Percentiles rank a stretch among this genome's conserved stretches.
Evolutionary conservation across 2,113 vertebrate species (phyloP).

Genomic region (Saimiri boliviensis): DNA sequence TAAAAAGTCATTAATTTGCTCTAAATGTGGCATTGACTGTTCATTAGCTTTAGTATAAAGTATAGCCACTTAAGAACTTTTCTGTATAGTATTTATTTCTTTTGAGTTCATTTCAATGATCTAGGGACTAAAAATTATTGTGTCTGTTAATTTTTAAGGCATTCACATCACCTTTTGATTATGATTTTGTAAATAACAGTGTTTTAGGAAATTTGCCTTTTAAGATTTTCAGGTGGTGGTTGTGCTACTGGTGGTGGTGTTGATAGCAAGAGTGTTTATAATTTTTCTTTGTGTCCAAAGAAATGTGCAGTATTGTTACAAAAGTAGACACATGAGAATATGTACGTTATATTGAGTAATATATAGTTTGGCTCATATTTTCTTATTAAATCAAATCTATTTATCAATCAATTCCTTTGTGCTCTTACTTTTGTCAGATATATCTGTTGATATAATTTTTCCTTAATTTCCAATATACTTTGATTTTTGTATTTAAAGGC

Average conservation of each 20-base stretch:
- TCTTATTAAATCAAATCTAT: neutral
- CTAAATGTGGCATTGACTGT: neutral
- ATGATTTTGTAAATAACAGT: neutral
- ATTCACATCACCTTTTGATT: neutral
- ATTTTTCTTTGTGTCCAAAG: neutral
- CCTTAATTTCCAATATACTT: neutral
- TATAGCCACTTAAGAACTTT: neutral
- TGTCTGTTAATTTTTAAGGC: neutral
- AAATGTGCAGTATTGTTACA: neutral
- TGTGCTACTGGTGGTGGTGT: neutral
- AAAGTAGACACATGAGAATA: neutral
- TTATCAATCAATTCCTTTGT: neutral
- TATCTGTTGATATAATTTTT: neutral
- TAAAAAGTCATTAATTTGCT: neutral
- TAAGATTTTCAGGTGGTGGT: neutral
- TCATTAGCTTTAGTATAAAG: neutral
- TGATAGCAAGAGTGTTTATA: neutral
- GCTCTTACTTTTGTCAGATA: neutral
- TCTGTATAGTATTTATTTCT: neutral
- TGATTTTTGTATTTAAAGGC: neutral
- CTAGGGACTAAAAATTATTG: neutral
- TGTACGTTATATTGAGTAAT: neutral
- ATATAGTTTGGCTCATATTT: neutral
- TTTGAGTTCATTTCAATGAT: neutral
- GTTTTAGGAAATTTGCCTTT: neutral